phyloP scores from a whole-genome alignment of 1,140 invertebrate species.

The Drosophila bocki region DNA sequence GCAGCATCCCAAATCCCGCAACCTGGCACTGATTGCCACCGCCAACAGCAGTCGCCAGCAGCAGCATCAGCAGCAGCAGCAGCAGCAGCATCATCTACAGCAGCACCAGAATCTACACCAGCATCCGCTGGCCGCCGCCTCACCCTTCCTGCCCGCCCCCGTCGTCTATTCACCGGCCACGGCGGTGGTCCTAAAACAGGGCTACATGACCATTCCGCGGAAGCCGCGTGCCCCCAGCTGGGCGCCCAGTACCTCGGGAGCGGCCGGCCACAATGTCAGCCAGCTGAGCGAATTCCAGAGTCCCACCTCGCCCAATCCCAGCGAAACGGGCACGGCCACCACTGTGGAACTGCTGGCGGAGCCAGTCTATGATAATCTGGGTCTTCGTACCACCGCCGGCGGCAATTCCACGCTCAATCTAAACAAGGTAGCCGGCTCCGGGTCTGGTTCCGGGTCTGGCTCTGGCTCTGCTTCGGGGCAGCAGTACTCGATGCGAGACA shows the following conservation, averaged over 20 bases:
- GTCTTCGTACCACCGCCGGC: conserved; percentile 92
- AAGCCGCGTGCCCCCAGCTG: conserved; percentile 92
- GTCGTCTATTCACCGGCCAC: conserved; percentile 85
- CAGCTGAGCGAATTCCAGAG: conserved; percentile 82
- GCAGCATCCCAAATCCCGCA: conserved; percentile 83
- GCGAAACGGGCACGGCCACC: conserved; percentile 86
- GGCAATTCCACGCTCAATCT: conserved; percentile 92
- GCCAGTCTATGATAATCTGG: conserved; percentile 94
- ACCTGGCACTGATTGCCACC: conserved; percentile 82
- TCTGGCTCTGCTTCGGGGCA: conserved; percentile 78
- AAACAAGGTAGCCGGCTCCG: conserved; percentile 86
- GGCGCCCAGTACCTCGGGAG: conserved; percentile 87
- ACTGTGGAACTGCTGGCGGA: conserved; percentile 87
- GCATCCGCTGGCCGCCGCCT: conserved; percentile 85
- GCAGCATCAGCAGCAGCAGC: conserved; percentile 67
- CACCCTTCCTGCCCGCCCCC: conserved; percentile 88
- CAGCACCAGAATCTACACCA: conserved; percentile 81
- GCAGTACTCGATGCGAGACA: conserved; percentile 86
- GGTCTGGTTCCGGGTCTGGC: conserved; percentile 58
- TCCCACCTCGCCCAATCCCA: conserved; percentile 85
- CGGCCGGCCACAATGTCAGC: conserved; percentile 82
- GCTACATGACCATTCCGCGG: conserved; percentile 94
- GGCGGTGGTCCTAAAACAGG: conserved; percentile 88
- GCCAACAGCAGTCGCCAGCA: conserved; percentile 85
- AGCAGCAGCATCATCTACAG: conserved; percentile 58